Percentiles rank a stretch among this genome's conserved stretches.
These are phyloP conservation scores for Muscicapa striata DNA, from an alignment of 2,797 vertebrate species.

Conservation along the genomic window DNA sequence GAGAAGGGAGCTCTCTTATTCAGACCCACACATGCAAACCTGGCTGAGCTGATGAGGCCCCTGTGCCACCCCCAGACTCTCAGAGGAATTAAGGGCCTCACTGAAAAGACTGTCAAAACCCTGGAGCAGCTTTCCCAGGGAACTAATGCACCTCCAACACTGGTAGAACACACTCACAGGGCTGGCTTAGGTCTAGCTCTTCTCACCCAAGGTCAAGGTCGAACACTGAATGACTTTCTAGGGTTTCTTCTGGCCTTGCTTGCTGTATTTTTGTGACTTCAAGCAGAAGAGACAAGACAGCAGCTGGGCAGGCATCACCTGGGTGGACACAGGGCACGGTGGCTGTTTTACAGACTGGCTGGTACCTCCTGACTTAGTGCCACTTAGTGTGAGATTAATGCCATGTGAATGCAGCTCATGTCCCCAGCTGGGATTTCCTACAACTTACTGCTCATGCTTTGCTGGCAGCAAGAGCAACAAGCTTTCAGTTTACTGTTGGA, in stretches of 20 bases:
- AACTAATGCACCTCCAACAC: background rate
- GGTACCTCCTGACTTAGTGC: constrained; percentile 51
- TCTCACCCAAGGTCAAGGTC: background rate
- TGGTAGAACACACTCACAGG: background rate
- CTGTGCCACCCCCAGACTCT: background rate
- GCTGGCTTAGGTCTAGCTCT: background rate
- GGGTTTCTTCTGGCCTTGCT: background rate
- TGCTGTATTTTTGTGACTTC: background rate
- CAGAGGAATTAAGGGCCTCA: background rate
- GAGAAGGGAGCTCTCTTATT: background rate
- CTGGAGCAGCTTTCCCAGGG: background rate
- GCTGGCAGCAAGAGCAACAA: constrained; percentile 65
- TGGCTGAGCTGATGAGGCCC: rapidly evolving
- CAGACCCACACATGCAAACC: rapidly evolving
- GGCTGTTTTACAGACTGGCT: constrained; percentile 26
- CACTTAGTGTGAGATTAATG: constrained; percentile 28
- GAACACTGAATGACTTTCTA: background rate
- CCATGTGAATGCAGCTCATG: background rate
- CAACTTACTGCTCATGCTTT: constrained; percentile 53
- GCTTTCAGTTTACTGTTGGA: constrained; percentile 71
- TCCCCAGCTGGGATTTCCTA: constrained; percentile 66
- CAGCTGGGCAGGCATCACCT: background rate
- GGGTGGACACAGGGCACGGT: background rate
- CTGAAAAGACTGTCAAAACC: background rate
- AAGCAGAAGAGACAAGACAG: background rate